Conservation (phyloP, 2,888 invertebrate species). For the Chloromyia formosa region DNA sequence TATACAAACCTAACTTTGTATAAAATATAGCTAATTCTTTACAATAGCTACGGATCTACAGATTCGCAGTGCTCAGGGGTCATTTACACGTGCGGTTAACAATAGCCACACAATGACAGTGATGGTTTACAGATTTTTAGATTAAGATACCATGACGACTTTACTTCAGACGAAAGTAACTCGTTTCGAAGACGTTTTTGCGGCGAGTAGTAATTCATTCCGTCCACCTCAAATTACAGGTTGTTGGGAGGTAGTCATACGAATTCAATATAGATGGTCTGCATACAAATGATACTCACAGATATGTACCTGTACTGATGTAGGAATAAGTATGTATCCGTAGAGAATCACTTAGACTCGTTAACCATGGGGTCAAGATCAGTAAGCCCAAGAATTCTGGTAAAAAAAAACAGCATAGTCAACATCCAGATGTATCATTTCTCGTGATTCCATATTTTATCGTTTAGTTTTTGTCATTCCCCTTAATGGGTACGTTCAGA, state of each 20-base stretch:
- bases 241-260: background rate
- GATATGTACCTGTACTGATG: too few species aligned
- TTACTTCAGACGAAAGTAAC: background rate
- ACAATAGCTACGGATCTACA: too few species aligned
- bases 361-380: constrained; percentile 36
- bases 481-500: too few species aligned
- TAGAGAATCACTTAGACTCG: background rate
- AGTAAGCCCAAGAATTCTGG: constrained; percentile 2
- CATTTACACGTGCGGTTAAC: background rate
- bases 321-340: background rate
- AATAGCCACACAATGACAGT: background rate
- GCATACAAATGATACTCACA: too few species aligned
- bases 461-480: too few species aligned
- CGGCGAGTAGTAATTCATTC: background rate
- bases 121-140: constrained; percentile 3
- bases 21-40: too few species aligned
- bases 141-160: constrained; percentile 7
- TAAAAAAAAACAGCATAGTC: background rate
- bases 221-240: background rate
- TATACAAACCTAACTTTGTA: too few species aligned
- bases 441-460: too few species aligned
- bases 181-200: too few species aligned
- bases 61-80: background rate
- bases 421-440: background rate
- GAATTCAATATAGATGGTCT: background rate